Base-by-base conservation (phyloP, 2,888 invertebrate genomes). In the Penaeus monodon region DNA sequence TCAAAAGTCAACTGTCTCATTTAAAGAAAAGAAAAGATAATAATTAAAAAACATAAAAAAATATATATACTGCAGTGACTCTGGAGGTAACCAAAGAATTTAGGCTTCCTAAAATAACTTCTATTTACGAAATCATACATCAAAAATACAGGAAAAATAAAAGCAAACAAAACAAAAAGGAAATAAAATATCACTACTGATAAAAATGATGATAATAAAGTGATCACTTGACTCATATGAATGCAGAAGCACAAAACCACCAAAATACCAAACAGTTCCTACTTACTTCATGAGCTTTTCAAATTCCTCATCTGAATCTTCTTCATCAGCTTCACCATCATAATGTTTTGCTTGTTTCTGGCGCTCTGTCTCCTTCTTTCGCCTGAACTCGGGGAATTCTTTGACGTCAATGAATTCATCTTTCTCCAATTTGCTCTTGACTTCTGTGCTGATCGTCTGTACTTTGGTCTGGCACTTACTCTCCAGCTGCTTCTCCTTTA, bases 261-360 rank as follows among this genome's bases (percentile, higher is more conserved):
- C 57, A 57, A 20, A 57, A 57, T 57, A 57, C 17, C 0, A 57
- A 57, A 57, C 57, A 57, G 57, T 57, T 57, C 27, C 27, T 66
- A 84, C 88, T 84, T 66, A 88, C 88, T 84, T 88, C 88, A 88
- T 88, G 24, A 88, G 64, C 64, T 84, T 79, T 17, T 79, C 65
- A 66, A 88, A 88, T 77, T 88, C 88, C 63, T 76, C 73, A 38
- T 88, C 88, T 8, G 88, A 88, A 29, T 88, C 88, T 73, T 88
- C 88, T 63, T 88, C 88, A 81, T 88, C 88, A 29, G 84, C 88
- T 81, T 88, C 84, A 68, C 86, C 79, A 57, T 82, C 82, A 82
- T 86, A 79, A 64, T 17, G 57, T n/a, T 70, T 70, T 29, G 27
- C 70, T 70, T 70, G 27, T 70, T 29, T 70, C 70, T 29, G 33